Base-by-base conservation (phyloP, 2,888 invertebrate species). In the Ichneumoninae sp. region DNA sequence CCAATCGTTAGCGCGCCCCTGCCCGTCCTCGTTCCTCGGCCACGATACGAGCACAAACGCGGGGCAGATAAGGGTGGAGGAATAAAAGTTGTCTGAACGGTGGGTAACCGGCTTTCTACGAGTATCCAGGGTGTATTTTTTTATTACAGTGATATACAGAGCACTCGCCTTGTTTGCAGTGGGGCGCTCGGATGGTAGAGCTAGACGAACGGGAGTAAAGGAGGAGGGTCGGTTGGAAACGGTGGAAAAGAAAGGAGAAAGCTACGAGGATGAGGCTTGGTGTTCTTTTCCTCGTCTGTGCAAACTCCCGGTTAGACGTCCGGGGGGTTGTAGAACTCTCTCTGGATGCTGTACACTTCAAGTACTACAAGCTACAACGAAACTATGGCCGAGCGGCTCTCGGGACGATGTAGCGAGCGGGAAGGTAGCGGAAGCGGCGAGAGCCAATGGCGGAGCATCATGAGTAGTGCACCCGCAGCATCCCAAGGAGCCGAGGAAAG, bases 21-120 rank as follows among this genome's bases (percentile, higher is more conserved):
- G n/a, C 65, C 54, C 74, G 65, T 75, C 77, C 81, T 77, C 40
- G 52, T 80, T 65, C 33, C 30, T 63, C 30, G n/a, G 19, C 26
- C 44, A 60, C 52, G 60, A 57, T 60, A 76, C 40, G 33, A 63
- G 60, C 13, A 30, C 60, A 33, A 63, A 30, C 60, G 69, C 44
- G 69, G 36, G 30, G 57, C 60, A 71, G 82, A 83, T 85, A 83
- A 79, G 76, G 69, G 50, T 26, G 87, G 77, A 82, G 82, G 88
- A 90, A 91, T 89, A 91, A 91, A 91, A 91, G 89, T 90, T 91
- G 90, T 84, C 88, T 83, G 89, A 68, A 83, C 80, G 77, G 40
- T 78, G 73, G 83, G 80, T 83, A 86, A 83, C 81, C 79, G 87
- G 84, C 86, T 88, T 87, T 87, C 87, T 80, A 88, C 88, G 87